Percentiles rank a stretch among this genome's conserved stretches.
phyloP scores from a whole-genome alignment of 2,113 vertebrate species.

The Ochotona princeps region DNA sequence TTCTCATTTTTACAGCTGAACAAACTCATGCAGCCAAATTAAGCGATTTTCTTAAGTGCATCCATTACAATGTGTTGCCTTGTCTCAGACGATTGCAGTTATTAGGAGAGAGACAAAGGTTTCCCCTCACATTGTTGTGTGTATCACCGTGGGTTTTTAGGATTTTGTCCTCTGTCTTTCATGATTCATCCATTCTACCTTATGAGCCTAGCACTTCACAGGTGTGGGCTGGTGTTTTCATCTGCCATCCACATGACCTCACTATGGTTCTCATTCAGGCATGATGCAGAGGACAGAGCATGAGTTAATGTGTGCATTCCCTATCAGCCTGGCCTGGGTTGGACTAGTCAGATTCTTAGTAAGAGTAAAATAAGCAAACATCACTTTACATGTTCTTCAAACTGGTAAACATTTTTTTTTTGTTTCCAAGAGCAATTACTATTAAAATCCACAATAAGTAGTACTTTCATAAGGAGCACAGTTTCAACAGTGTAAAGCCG shows the following conservation, averaged over 20 bases:
- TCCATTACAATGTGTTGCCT: neutral
- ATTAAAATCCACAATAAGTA: neutral
- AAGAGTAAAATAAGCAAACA: slow-evolving; percentile 8
- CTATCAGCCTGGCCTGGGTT: neutral
- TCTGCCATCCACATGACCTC: neutral
- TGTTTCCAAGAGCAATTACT: neutral
- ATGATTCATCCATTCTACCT: too few relatives aligned
- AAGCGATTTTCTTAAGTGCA: neutral
- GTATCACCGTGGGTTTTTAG: neutral
- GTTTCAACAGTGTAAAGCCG: neutral
- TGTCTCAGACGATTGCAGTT: neutral
- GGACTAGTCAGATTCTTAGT: neutral
- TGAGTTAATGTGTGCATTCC: neutral
- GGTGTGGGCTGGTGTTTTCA: neutral
- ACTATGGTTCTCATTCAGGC: neutral
- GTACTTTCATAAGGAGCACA: neutral
- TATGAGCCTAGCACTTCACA: neutral
- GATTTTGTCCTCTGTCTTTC: neutral
- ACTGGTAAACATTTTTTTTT: neutral
- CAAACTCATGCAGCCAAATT: neutral
- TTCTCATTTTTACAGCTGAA: neutral
- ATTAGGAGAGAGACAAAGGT: neutral
- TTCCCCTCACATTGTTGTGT: neutral
- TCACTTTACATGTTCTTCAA: neutral
- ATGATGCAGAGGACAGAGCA: neutral